phyloP scores from a whole-genome alignment of 2,113 vertebrate species.

The Scalopus aquaticus region DNA sequence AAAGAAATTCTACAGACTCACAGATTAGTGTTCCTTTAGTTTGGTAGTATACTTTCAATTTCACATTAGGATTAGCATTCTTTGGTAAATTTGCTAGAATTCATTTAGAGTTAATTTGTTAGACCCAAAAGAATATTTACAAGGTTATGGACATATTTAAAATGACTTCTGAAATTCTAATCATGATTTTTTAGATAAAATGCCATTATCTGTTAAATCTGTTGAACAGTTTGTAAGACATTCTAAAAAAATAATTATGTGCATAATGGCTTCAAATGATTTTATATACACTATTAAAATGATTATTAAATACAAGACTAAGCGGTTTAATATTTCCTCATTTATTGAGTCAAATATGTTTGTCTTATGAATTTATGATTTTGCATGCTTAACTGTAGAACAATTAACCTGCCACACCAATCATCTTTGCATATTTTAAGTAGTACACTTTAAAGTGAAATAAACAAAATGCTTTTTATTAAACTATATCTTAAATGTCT shows the following conservation, averaged over 20 bases:
- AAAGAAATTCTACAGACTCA: neutral
- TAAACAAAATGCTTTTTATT: neutral
- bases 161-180: neutral
- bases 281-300: conserved; percentile 6
- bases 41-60: neutral
- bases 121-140: neutral
- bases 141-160: neutral
- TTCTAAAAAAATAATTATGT: too few species aligned
- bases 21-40: neutral
- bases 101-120: neutral
- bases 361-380: neutral
- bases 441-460: neutral
- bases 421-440: neutral
- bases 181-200: neutral
- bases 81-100: neutral
- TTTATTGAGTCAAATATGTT: neutral
- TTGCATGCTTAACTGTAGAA: neutral
- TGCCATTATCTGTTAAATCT: neutral
- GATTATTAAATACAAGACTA: neutral
- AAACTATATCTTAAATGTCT: neutral
- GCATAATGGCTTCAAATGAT: neutral
- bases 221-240: neutral
- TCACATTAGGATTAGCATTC: neutral
- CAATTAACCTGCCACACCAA: neutral
- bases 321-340: neutral